Percentiles rank a stretch among this genome's conserved stretches.
phyloP scores from a whole-genome alignment of 2,797 vertebrate genomes.

The Pristis pectinata region DNA sequence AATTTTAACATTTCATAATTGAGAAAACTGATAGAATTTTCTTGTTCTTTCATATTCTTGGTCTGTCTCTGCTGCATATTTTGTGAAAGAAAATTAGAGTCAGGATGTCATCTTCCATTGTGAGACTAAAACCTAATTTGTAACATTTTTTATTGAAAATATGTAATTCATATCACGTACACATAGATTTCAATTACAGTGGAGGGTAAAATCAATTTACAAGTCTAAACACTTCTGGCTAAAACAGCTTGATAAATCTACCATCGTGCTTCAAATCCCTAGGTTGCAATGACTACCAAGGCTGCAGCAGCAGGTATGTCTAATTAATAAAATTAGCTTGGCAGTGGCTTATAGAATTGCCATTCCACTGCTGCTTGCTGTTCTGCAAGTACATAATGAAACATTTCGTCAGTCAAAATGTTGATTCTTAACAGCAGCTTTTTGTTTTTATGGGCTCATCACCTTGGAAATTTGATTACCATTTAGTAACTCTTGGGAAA shows the following conservation, averaged over 20 bases:
- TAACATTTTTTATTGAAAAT: not conserved
- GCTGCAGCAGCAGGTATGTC: conserved; percentile 14
- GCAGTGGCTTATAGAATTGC: not conserved
- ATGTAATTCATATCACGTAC: conserved; percentile 8
- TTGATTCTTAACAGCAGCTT: not conserved
- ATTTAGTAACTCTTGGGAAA: not conserved
- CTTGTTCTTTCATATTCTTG: not conserved
- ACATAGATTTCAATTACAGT: conserved; percentile 20
- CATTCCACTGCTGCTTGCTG: not conserved
- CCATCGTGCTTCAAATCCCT: not conserved
- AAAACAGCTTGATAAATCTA: conserved; percentile 1
- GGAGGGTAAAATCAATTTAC: conserved; percentile 32
- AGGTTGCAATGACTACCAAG: not conserved
- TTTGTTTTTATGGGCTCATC: not conserved
- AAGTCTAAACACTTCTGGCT: conserved; percentile 6
- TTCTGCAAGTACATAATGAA: not conserved
- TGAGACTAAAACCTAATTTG: not conserved
- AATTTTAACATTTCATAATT: not conserved
- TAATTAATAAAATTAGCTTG: conserved; percentile 20
- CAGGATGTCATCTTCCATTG: not conserved
- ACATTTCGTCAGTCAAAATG: not conserved
- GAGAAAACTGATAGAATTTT: not conserved
- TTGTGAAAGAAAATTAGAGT: not conserved
- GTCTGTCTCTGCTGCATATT: not conserved
- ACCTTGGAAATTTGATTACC: not conserved